Evolutionary conservation across 2,797 vertebrate species (phyloP).

Genomic region (Distichodus sexfasciatus): DNA sequence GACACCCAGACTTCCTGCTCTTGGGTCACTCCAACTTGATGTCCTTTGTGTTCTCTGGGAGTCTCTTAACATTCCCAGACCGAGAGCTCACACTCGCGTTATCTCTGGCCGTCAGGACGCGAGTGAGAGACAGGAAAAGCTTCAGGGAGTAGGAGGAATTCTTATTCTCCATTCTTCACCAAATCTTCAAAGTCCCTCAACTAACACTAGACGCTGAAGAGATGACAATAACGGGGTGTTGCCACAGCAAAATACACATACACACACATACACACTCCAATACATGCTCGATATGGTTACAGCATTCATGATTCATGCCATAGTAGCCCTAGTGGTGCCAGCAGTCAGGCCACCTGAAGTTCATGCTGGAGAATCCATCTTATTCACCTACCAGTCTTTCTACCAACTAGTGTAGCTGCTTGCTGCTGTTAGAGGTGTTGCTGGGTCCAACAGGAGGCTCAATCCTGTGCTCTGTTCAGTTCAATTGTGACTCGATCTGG

Average conservation of each 20-base stretch:
- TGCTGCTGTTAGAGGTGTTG: too few relatives aligned
- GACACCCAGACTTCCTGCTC: constrained; percentile 18
- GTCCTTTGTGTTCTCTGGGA: constrained; percentile 27
- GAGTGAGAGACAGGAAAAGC: neutral
- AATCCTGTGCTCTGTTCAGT: too few relatives aligned
- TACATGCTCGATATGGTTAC: too few relatives aligned
- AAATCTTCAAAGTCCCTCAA: constrained; percentile 52
- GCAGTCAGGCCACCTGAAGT: too few relatives aligned
- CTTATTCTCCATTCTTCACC: constrained; percentile 31
- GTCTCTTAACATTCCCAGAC: constrained; percentile 26
- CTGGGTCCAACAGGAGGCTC: too few relatives aligned
- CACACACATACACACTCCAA: neutral
- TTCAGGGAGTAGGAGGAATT: constrained; percentile 23
- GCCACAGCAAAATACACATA: constrained; percentile 2
- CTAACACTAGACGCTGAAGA: constrained; percentile 1
- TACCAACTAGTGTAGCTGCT: too few relatives aligned
- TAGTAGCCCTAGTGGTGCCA: too few relatives aligned
- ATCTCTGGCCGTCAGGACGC: neutral
- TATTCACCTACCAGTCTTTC: too few relatives aligned
- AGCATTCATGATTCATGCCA: too few relatives aligned
- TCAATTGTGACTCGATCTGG: too few relatives aligned
- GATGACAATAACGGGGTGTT: constrained; percentile 19
- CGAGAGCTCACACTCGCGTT: neutral
- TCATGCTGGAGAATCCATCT: too few relatives aligned
- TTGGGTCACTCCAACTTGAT: neutral